These are phyloP conservation scores for Chironomus striatipennis DNA, from an alignment of 1,140 invertebrate genomes.

Conservation along the genomic window DNA sequence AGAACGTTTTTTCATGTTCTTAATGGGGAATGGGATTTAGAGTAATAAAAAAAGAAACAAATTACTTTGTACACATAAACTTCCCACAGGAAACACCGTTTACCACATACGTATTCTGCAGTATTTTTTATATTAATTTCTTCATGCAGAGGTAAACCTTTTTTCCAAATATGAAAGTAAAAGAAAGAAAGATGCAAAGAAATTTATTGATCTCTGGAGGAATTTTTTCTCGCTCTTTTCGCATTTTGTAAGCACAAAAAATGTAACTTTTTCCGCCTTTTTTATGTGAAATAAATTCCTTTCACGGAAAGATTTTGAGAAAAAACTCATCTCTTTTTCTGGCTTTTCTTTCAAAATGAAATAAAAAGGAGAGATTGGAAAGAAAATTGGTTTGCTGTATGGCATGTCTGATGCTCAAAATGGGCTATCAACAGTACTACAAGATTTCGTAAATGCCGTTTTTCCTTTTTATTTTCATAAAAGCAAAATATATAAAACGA, in stretches of 20 bases:
- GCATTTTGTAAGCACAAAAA: background rate
- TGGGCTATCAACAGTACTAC: too few relatives aligned
- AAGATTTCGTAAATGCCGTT: too few relatives aligned
- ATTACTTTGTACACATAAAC: constrained; percentile 18
- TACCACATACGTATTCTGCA: background rate
- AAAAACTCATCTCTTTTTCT: too few relatives aligned
- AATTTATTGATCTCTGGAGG: constrained; percentile 17
- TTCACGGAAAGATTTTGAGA: background rate
- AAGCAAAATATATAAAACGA: background rate
- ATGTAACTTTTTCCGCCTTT: constrained; percentile 1
- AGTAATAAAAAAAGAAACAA: constrained; percentile 14
- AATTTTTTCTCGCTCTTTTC: background rate
- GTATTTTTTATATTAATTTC: constrained; percentile 3
- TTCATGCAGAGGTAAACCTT: constrained; percentile 18
- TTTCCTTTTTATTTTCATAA: background rate
- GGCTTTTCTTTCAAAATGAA: too few relatives aligned
- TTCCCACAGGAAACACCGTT: constrained; percentile 19
- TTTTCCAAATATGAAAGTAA: background rate
- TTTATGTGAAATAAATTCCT: background rate
- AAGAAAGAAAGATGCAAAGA: constrained; percentile 18
- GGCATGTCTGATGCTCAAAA: too few relatives aligned
- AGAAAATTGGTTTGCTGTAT: too few relatives aligned
- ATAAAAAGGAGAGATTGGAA: too few relatives aligned
- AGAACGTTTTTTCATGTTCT: background rate
- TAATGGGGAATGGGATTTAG: background rate